phyloP scores from a whole-genome alignment of 1,140 invertebrate genomes.

The Periplaneta americana region DNA sequence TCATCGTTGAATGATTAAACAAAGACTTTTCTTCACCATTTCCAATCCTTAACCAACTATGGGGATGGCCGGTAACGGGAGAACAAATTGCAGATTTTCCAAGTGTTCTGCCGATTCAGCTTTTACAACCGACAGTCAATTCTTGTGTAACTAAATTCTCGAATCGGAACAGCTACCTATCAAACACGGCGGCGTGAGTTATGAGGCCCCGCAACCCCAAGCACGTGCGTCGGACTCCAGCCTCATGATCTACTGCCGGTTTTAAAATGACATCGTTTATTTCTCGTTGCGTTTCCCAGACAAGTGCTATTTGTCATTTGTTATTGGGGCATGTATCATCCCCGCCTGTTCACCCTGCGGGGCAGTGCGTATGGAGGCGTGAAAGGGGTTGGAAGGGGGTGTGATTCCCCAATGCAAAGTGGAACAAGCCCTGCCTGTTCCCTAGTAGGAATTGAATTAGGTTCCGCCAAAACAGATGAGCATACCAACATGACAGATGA shows the following conservation, averaged over 20 bases:
- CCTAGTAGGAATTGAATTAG: not conserved
- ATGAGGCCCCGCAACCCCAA: not conserved
- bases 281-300: not conserved
- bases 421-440: not conserved
- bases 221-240: not conserved
- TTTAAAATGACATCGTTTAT: not conserved
- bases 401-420: not conserved
- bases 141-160: not conserved
- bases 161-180: not conserved
- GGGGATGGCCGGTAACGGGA: not conserved
- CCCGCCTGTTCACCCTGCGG: not conserved
- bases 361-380: too few species aligned
- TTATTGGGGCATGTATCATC: not conserved
- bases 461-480: not conserved
- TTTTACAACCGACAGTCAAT: not conserved
- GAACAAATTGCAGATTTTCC: not conserved
- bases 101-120: not conserved
- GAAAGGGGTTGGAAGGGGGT: not conserved
- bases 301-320: not conserved
- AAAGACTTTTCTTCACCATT: too few species aligned
- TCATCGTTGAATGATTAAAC: too few species aligned
- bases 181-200: not conserved
- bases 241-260: not conserved
- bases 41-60: not conserved
- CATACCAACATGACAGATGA: not conserved